Percentiles rank a stretch among this genome's conserved stretches.
These are phyloP conservation scores for Atherinomorus stipes DNA, from an alignment of 2,113 vertebrate genomes.

Conservation along the genomic window DNA sequence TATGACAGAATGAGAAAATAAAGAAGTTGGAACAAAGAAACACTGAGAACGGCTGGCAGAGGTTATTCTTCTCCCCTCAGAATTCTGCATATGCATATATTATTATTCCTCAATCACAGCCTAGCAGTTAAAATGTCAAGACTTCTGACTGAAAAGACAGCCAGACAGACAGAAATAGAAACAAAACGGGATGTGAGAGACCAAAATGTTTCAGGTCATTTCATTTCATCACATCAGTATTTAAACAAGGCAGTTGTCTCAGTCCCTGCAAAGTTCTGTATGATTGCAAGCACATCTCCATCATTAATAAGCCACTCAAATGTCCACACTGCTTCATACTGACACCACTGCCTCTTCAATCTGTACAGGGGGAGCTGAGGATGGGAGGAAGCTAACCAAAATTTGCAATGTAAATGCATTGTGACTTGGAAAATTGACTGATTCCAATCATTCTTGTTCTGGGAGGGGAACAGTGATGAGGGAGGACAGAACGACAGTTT, in stretches of 20 bases:
- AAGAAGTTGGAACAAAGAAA: conserved; percentile 65
- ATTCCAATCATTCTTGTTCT: conserved; percentile 1
- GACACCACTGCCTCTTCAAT: neutral
- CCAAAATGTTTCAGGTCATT: conserved; percentile 57
- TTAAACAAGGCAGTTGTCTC: conserved; percentile 24
- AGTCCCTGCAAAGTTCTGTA: conserved; percentile 15
- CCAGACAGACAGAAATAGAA: conserved; percentile 25
- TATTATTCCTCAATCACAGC: conserved; percentile 72
- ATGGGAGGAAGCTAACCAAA: neutral
- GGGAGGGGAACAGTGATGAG: neutral
- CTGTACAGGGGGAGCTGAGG: neutral
- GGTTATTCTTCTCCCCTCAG: conserved; percentile 62
- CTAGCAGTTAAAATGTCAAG: conserved; percentile 72
- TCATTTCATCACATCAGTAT: conserved; percentile 21
- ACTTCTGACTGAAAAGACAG: conserved; percentile 51
- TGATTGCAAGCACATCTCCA: conserved; percentile 30
- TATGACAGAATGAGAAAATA: conserved; percentile 71
- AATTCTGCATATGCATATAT: conserved; percentile 72
- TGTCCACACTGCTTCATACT: neutral
- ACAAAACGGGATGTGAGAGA: conserved; percentile 52
- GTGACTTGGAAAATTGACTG: neutral
- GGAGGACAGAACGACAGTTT: neutral
- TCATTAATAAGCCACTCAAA: conserved; percentile 29
- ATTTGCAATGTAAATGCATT: neutral
- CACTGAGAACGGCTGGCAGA: conserved; percentile 40